phyloP scores from a whole-genome alignment of 2,113 vertebrate species.

The Pomatostomus ruficeps region DNA sequence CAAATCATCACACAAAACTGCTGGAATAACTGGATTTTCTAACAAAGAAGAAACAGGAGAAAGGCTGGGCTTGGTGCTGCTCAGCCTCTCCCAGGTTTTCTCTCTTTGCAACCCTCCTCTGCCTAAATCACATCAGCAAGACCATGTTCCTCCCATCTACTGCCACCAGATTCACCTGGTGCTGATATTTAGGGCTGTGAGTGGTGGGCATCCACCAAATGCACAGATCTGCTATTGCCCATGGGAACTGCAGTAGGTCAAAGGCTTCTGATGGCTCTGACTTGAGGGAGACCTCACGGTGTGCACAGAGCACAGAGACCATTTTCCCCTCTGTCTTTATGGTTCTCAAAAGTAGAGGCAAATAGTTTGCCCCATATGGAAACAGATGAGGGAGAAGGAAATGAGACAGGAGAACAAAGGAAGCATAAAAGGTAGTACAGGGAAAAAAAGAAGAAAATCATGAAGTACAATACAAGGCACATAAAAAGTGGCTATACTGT shows the following conservation, averaged over 20 bases:
- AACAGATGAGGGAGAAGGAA: neutral
- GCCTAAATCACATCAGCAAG: neutral
- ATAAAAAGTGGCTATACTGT: neutral
- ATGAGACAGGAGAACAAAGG: neutral
- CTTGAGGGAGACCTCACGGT: neutral
- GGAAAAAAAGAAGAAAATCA: neutral
- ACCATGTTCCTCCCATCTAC: neutral
- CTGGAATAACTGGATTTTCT: neutral
- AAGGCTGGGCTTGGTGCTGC: neutral
- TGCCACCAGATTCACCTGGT: neutral
- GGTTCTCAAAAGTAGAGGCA: neutral
- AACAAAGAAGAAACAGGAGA: neutral
- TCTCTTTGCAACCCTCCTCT: neutral
- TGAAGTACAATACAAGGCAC: neutral
- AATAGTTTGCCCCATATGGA: neutral
- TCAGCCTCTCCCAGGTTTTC: neutral
- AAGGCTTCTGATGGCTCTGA: neutral
- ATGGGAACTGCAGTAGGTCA: accelerated
- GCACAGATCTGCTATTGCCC: neutral
- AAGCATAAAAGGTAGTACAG: neutral
- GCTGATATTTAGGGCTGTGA: neutral
- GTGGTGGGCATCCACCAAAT: neutral
- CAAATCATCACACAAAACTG: neutral
- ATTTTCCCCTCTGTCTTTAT: neutral
- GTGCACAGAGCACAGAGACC: neutral